phyloP scores from a whole-genome alignment of 2,888 invertebrate genomes.

The Anoplius nigerrimus region DNA sequence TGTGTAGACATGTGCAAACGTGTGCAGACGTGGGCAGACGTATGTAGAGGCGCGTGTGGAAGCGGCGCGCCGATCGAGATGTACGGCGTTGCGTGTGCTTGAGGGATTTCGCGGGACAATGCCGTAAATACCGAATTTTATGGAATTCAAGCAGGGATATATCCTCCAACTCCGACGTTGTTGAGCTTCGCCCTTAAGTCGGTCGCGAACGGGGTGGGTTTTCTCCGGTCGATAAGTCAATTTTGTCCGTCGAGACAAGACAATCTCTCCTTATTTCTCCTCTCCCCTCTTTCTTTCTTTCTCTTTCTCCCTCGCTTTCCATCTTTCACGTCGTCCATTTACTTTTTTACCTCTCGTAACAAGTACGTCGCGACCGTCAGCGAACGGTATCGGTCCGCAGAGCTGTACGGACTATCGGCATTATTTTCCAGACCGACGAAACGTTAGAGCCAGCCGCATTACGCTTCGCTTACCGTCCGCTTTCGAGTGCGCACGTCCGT shows the following conservation, averaged over 20 bases:
- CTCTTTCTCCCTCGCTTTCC: constrained; percentile 8
- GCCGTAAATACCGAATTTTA: constrained; percentile 4
- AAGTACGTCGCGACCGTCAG: constrained; percentile 24
- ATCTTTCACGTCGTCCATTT: not conserved
- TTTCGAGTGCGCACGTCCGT: no score
- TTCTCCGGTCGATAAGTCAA: constrained; percentile 49
- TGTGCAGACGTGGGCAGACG: no score
- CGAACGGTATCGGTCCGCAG: constrained; percentile 37
- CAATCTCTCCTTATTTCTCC: constrained; percentile 33
- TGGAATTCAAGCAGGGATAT: not conserved
- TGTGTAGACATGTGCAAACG: no score
- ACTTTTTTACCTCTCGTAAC: no score
- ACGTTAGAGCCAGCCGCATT: constrained; percentile 27
- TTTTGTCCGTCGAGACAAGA: constrained; percentile 47
- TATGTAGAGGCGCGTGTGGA: no score
- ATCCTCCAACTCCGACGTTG: constrained; percentile 11
- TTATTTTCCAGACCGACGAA: constrained; percentile 14
- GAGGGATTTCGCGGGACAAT: not conserved
- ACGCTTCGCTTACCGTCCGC: constrained; percentile 5
- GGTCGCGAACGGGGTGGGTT: constrained; percentile 14
- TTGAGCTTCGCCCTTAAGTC: constrained; percentile 16
- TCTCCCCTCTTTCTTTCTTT: constrained; percentile 10
- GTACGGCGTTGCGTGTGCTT: not conserved
- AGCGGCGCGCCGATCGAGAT: not conserved
- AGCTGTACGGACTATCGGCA: constrained; percentile 30